Percentiles rank a stretch among this genome's conserved stretches.
Conservation (phyloP, 2,888 invertebrate genomes). For the Saturnia japonica region DNA sequence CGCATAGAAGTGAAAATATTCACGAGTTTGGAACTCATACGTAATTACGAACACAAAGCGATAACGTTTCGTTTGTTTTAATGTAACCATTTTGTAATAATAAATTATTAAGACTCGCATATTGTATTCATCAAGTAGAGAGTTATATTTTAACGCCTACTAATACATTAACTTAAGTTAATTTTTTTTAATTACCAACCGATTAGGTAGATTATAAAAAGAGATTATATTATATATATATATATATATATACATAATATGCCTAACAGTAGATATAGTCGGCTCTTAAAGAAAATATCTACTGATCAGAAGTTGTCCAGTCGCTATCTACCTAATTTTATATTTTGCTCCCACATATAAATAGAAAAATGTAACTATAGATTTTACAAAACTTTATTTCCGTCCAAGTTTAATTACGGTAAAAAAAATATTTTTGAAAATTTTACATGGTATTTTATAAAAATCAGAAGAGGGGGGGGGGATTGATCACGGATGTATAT, state of each 20-base stretch:
- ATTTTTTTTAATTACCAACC: neutral
- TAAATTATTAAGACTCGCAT: too few species aligned
- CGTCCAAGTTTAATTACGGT: too few species aligned
- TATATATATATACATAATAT: too few species aligned
- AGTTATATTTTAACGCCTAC: neutral
- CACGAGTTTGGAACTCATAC: conserved; percentile 20
- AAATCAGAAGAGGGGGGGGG: neutral
- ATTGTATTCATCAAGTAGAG: neutral
- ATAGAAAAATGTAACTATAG: too few species aligned
- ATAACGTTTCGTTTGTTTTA: conserved; percentile 20
- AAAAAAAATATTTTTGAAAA: too few species aligned
- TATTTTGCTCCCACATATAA: too few species aligned
- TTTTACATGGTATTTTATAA: neutral
- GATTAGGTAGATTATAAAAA: neutral
- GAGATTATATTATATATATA: too few species aligned
- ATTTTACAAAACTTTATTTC: too few species aligned
- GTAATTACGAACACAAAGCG: conserved; percentile 30
- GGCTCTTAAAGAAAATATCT: too few species aligned
- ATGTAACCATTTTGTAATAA: conserved; percentile 9
- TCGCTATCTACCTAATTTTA: too few species aligned
- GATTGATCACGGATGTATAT: neutral
- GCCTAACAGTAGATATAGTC: too few species aligned
- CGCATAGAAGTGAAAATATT: conserved; percentile 22
- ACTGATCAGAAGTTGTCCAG: too few species aligned
- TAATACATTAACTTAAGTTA: neutral